Evolutionary conservation across 2,797 vertebrate species (phyloP).

Genomic region (Sus cebifrons): DNA sequence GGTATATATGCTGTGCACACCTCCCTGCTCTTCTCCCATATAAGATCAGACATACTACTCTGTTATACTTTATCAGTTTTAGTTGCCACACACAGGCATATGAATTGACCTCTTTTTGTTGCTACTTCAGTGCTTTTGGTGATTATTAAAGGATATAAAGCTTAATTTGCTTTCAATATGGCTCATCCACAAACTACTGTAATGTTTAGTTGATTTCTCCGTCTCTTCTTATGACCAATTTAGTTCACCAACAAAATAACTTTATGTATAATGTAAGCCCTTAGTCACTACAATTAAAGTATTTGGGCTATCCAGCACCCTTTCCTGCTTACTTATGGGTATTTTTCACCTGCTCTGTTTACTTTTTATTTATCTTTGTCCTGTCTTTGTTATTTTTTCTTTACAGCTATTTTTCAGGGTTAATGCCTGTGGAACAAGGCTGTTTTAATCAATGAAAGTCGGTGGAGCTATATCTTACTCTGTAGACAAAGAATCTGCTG

Average conservation of each 20-base stretch:
- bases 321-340: background rate
- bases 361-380: conserved; percentile 1
- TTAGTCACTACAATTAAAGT: conserved; percentile 2
- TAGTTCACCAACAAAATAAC: background rate
- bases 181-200: background rate
- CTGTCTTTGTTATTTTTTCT: conserved; percentile 28
- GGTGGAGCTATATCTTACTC: background rate
- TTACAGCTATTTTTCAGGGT: background rate
- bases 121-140: background rate
- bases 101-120: conserved; percentile 39
- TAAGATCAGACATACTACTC: background rate
- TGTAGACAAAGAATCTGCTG: background rate
- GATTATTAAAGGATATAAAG: conserved; percentile 30
- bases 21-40: background rate
- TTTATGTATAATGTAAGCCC: background rate
- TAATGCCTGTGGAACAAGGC: background rate
- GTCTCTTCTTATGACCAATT: background rate
- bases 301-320: background rate
- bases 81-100: background rate
- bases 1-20: background rate
- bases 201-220: background rate
- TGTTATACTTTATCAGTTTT: background rate
- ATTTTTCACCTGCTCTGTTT: background rate
- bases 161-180: background rate
- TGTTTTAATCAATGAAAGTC: background rate